Percentiles rank a stretch among this genome's conserved stretches.
phyloP scores from a whole-genome alignment of 2,113 vertebrate species.

The Camelus bactrianus region DNA sequence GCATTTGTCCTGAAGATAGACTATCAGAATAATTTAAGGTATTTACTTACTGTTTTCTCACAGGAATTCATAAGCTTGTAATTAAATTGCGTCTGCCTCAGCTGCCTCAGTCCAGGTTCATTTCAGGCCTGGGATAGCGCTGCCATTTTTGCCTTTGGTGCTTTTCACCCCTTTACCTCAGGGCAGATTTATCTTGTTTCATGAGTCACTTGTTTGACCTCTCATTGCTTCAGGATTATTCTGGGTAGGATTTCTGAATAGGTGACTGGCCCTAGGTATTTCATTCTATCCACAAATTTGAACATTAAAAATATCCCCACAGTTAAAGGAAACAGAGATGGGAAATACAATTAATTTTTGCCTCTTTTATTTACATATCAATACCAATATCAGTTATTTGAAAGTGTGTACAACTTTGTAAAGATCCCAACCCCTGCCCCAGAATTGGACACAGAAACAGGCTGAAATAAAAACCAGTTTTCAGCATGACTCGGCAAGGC shows the following conservation, averaged over 20 bases:
- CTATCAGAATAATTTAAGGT: slow-evolving; percentile 16
- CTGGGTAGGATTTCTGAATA: slow-evolving; percentile 21
- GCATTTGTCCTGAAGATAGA: slow-evolving; percentile 49
- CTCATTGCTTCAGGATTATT: slow-evolving; percentile 25
- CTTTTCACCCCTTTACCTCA: slow-evolving; percentile 30
- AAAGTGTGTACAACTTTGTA: not conserved
- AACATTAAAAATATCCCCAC: slow-evolving; percentile 19
- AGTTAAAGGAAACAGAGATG: not conserved
- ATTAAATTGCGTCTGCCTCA: slow-evolving; percentile 37
- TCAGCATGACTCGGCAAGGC: slow-evolving; percentile 30
- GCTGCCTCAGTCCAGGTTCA: not conserved
- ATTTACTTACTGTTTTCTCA: slow-evolving; percentile 51
- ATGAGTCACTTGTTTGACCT: slow-evolving; percentile 52
- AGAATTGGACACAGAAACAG: not conserved
- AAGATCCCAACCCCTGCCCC: not conserved
- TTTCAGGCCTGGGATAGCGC: slow-evolving; percentile 30
- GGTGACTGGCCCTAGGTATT: not conserved
- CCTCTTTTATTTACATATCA: not conserved
- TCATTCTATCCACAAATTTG: slow-evolving; percentile 35
- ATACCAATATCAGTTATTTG: not conserved
- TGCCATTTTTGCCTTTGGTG: slow-evolving; percentile 34
- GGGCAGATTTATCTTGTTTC: slow-evolving; percentile 58
- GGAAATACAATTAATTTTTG: slow-evolving; percentile 27
- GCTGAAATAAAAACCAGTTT: slow-evolving; percentile 55
- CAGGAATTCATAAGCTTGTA: slow-evolving; percentile 44